Conservation (phyloP, 2,113 vertebrate genomes). For the Acanthisitta chloris region DNA sequence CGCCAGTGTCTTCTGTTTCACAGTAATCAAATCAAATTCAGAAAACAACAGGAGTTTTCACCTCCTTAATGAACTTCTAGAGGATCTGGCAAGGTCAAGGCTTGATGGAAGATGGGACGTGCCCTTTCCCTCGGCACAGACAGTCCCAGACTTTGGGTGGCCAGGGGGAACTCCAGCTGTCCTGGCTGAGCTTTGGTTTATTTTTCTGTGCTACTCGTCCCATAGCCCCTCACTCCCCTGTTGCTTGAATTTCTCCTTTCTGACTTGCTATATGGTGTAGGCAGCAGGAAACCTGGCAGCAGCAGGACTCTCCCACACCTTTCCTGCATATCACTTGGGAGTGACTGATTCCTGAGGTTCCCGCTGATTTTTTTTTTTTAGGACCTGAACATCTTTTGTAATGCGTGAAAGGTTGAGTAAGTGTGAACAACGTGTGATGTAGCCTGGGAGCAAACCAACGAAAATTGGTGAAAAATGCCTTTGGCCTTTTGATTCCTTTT, state of each 20-base stretch:
- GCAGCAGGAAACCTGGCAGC: neutral
- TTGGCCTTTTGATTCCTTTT: neutral
- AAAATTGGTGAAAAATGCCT: neutral
- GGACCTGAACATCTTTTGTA: neutral
- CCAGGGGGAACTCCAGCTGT: neutral
- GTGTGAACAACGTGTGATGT: neutral
- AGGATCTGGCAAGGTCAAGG: neutral
- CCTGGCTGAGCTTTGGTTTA: neutral
- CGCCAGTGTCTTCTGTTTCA: slow-evolving; percentile 13
- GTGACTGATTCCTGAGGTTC: neutral
- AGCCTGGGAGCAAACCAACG: neutral
- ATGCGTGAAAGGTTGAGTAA: fast-evolving
- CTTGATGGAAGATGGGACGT: neutral
- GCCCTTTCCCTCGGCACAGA: neutral
- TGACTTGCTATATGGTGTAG: neutral
- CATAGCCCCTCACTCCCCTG: neutral
- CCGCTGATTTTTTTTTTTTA: neutral
- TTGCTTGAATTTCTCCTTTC: neutral
- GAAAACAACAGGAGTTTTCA: neutral
- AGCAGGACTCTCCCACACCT: neutral
- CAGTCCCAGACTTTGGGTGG: neutral
- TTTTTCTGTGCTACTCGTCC: neutral
- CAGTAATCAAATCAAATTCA: neutral
- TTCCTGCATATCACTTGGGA: neutral
- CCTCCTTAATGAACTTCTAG: neutral